Conservation (phyloP, 2,888 invertebrate species). For the Therioaphis trifolii region DNA sequence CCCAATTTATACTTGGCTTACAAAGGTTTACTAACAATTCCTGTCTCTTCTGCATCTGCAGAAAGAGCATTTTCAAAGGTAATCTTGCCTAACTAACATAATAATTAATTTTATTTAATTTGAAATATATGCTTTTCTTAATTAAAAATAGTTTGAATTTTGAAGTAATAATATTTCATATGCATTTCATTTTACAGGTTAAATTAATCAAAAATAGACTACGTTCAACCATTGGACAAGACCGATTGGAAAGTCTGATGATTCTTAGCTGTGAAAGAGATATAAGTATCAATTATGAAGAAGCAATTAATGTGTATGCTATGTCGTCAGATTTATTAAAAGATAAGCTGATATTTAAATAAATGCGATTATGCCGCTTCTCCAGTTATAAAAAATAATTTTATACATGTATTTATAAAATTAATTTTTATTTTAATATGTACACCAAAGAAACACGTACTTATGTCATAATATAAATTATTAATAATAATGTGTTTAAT, state of each 20-base stretch:
- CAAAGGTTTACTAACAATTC: conserved; percentile 15
- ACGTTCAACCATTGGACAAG: neutral
- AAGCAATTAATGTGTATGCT: neutral
- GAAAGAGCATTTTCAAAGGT: conserved; percentile 27
- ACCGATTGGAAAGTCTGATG: conserved; percentile 6
- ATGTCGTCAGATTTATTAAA: conserved; percentile 10
- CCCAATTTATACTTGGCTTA: conserved; percentile 27
- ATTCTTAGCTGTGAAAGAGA: conserved; percentile 15
- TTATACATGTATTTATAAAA: too few relatives aligned
- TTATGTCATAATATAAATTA: too few relatives aligned
- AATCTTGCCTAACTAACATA: neutral
- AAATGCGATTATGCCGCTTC: neutral
- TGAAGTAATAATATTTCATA: neutral
- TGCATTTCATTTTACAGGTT: neutral
- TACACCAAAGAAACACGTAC: too few relatives aligned
- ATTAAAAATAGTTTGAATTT: conserved; percentile 4
- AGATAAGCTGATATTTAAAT: neutral
- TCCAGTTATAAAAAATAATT: neutral
- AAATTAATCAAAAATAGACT: conserved; percentile 10
- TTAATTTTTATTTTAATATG: too few relatives aligned
- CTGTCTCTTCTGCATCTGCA: conserved; percentile 18
- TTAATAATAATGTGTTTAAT: too few relatives aligned
- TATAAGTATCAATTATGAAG: neutral
- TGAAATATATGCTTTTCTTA: too few relatives aligned
- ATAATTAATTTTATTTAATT: conserved; percentile 1